Conservation (phyloP, 2,797 vertebrate genomes). For the Sternotherus odoratus region DNA sequence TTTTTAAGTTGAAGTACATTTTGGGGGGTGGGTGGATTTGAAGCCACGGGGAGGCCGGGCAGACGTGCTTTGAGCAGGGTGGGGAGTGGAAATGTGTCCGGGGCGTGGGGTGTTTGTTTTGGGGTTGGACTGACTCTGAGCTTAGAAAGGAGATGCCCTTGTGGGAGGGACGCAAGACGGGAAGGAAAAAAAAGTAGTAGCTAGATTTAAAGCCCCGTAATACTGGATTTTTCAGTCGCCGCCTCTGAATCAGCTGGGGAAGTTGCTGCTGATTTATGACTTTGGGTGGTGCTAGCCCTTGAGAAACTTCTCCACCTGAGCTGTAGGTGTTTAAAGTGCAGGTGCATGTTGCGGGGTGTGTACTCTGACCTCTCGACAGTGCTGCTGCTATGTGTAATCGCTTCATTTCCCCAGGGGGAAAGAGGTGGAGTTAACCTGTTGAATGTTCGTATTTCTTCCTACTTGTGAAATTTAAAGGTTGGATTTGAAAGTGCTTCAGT, state of each 20-base stretch:
- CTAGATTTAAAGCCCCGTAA: constrained; percentile 24
- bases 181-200: background rate
- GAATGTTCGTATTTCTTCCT: background rate
- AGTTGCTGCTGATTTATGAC: constrained; percentile 28
- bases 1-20: no score
- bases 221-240: constrained; percentile 34
- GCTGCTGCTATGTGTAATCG: constrained; percentile 10
- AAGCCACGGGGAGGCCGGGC: no score
- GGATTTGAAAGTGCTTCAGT: background rate
- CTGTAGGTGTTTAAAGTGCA: constrained; percentile 37
- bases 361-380: constrained; percentile 42
- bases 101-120: background rate
- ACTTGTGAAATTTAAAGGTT: constrained; percentile 25
- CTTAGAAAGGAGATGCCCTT: constrained; percentile 32
- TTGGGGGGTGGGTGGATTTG: no score
- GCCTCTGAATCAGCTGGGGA: constrained; percentile 44
- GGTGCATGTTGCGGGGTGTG: constrained; percentile 66
- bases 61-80: background rate
- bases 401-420: background rate
- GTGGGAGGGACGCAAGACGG: background rate
- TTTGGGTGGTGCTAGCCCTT: constrained; percentile 27
- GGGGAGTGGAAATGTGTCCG: background rate
- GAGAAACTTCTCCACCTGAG: constrained; percentile 42
- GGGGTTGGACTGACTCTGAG: background rate
- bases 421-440: constrained; percentile 38